phyloP scores from a whole-genome alignment of 2,797 vertebrate genomes.

The Micromesistius poutassou region DNA sequence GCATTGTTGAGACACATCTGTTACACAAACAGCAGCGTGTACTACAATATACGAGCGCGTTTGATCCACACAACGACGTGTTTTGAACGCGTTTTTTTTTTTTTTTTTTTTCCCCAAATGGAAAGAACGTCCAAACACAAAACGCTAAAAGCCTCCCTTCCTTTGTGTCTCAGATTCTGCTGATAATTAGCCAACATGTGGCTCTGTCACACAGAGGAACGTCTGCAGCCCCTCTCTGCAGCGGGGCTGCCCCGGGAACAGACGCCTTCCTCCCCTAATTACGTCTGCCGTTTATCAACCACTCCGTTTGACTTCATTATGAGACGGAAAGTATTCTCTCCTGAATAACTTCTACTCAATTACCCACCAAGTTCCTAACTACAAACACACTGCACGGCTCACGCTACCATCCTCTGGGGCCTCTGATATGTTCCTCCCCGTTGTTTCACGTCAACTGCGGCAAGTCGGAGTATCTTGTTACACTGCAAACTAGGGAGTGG shows the following conservation, averaged over 20 bases:
- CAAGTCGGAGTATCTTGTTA: slow-evolving; percentile 14
- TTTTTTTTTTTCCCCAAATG: slow-evolving; percentile 31
- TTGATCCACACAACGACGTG: slow-evolving; percentile 25
- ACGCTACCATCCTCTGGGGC: slow-evolving; percentile 57
- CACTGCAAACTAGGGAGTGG: slow-evolving; percentile 22
- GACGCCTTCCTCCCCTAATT: slow-evolving; percentile 67
- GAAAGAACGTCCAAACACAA: slow-evolving; percentile 28
- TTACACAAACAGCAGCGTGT: neutral
- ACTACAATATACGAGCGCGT: neutral
- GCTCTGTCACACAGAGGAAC: slow-evolving; percentile 53
- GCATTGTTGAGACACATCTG: slow-evolving; percentile 9
- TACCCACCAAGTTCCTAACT: slow-evolving; percentile 57
- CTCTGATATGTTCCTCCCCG: slow-evolving; percentile 53
- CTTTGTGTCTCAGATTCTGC: slow-evolving; percentile 41
- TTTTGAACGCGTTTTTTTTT: too few species aligned
- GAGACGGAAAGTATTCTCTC: slow-evolving; percentile 67
- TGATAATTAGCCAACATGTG: slow-evolving; percentile 63
- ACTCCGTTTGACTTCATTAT: slow-evolving; percentile 70
- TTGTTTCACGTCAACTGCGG: slow-evolving; percentile 31
- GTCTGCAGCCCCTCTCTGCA: slow-evolving; percentile 60
- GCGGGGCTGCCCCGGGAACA: slow-evolving; percentile 55
- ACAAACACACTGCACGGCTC: slow-evolving; percentile 62
- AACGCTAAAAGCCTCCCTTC: slow-evolving; percentile 20
- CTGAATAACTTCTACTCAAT: slow-evolving; percentile 69
- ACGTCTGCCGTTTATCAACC: slow-evolving; percentile 69